A percentile compares a stretch with the other conserved stretches of the same genome.
Evolutionary conservation across 2,797 vertebrate species (phyloP).

Genomic region (Melanotaenia trifasciata): DNA sequence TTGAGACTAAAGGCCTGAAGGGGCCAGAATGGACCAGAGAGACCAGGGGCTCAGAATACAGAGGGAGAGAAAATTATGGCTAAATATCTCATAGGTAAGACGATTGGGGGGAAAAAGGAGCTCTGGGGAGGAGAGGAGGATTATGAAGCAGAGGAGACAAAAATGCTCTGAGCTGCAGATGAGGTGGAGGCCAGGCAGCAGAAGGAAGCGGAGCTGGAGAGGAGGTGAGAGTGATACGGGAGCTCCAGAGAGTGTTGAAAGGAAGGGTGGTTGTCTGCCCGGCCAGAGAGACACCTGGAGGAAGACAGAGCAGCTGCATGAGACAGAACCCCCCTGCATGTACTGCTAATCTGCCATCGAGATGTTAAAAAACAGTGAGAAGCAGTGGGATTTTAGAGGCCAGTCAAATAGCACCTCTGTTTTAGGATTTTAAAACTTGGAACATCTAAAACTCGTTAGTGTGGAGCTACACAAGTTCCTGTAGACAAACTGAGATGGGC

Average conservation of each 20-base stretch:
- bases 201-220: neutral
- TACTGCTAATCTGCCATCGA: too few species aligned
- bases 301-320: conserved; percentile 1
- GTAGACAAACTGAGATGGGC: too few species aligned
- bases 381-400: too few species aligned
- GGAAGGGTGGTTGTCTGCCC: conserved; percentile 36
- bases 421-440: too few species aligned
- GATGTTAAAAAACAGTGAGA: too few species aligned
- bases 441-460: too few species aligned
- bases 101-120: conserved; percentile 23
- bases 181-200: conserved; percentile 11
- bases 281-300: conserved; percentile 59
- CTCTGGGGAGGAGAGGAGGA: conserved; percentile 25
- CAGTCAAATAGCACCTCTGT: too few species aligned
- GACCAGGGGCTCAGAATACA: conserved; percentile 49
- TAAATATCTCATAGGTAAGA: conserved; percentile 37
- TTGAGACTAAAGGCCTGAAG: conserved; percentile 6
- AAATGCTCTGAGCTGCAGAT: conserved; percentile 29
- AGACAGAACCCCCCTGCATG: neutral
- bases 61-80: conserved; percentile 41
- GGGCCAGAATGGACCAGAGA: conserved; percentile 12
- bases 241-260: conserved; percentile 32
- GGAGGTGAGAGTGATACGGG: neutral
- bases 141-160: conserved; percentile 15
- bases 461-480: too few species aligned